These are phyloP conservation scores for Conopomorpha cramerella DNA, from an alignment of 1,140 invertebrate species.

Conservation along the genomic window DNA sequence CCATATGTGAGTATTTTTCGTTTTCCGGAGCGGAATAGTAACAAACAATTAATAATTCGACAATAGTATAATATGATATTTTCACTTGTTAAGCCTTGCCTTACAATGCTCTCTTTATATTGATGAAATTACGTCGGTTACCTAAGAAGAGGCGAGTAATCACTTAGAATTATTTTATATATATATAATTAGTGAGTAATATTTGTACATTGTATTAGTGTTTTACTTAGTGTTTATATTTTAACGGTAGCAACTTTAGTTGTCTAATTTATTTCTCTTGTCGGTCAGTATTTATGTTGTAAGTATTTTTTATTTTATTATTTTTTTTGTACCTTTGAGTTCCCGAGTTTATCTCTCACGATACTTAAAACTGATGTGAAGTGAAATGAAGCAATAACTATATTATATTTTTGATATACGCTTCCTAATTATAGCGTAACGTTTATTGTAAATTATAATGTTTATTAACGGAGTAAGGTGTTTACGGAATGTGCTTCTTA, in stretches of 20 bases:
- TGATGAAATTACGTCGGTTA: slow-evolving; percentile 56
- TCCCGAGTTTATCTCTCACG: slow-evolving; percentile 30
- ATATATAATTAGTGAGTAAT: no score
- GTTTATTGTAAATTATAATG: no score
- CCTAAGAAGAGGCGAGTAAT: slow-evolving; percentile 56
- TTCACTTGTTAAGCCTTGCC: slow-evolving; percentile 30
- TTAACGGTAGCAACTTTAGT: slow-evolving; percentile 29
- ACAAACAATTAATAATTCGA: no score
- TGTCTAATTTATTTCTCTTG: slow-evolving; percentile 53
- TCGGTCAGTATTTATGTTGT: slow-evolving; percentile 58
- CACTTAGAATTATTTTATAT: slow-evolving; percentile 41
- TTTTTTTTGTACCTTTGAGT: no score
- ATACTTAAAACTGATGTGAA: slow-evolving; percentile 18
- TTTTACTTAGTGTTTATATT: slow-evolving; percentile 26
- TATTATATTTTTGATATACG: no score
- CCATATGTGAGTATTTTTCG: no score
- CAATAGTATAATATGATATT: no score
- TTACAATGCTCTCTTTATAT: slow-evolving; percentile 53
- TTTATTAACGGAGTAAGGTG: no score
- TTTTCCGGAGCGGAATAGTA: no score
- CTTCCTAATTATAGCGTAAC: no score
- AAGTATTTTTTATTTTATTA: no score
- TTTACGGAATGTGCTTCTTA: no score
- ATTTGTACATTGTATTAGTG: slow-evolving; percentile 50
- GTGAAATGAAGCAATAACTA: slow-evolving; percentile 42